phyloP scores from a whole-genome alignment of 2,888 invertebrate species.

The Caradrina clavipalpis region DNA sequence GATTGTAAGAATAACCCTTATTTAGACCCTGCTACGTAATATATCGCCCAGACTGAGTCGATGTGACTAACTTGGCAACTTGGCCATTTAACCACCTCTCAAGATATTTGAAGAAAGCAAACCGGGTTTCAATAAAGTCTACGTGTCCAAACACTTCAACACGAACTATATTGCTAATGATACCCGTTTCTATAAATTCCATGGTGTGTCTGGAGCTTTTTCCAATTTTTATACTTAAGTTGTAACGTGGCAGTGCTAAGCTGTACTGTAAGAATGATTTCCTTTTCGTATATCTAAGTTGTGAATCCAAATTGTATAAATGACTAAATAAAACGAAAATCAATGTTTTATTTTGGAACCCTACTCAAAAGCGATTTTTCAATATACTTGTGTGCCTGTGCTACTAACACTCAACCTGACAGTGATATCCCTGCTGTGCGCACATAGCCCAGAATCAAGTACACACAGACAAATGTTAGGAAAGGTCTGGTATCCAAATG shows the following conservation, averaged over 20 bases:
- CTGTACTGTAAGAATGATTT: conserved; percentile 73
- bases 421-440: neutral
- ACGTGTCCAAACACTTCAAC: conserved; percentile 67
- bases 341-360: conserved; percentile 78
- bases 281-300: conserved; percentile 79
- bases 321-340: conserved; percentile 85
- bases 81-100: neutral
- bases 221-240: conserved; percentile 83
- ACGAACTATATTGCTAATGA: conserved; percentile 69
- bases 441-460: neutral
- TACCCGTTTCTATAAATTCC: conserved; percentile 74
- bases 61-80: neutral
- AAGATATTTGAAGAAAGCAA: neutral
- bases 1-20: conserved; percentile 24
- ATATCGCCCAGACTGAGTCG: neutral
- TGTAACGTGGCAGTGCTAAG: conserved; percentile 81
- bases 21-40: conserved; percentile 3
- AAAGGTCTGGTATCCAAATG: neutral
- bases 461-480: neutral
- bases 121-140: conserved; percentile 53
- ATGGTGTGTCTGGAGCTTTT: conserved; percentile 80
- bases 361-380: conserved; percentile 1
- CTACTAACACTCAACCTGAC: neutral
- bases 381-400: neutral
- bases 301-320: conserved; percentile 85